A percentile compares a stretch with the other conserved stretches of the same genome.
Conservation (phyloP, 2,797 vertebrate species). For the Poeciliopsis turneri region DNA sequence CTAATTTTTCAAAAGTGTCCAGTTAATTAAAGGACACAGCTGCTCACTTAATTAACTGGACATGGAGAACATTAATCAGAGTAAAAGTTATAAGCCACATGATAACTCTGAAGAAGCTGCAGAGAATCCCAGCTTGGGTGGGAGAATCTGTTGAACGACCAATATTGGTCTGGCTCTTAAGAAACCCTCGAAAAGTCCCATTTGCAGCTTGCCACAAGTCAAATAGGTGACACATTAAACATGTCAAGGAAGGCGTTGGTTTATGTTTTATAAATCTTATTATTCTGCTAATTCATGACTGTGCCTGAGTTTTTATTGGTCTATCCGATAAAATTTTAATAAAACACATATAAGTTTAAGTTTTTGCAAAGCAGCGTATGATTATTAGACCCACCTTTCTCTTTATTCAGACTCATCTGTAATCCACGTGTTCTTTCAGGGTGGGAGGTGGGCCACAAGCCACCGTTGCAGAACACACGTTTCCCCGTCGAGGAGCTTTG, state of each 20-base stretch:
- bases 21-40: background rate
- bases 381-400: constrained; percentile 31
- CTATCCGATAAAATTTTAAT: background rate
- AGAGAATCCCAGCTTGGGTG: background rate
- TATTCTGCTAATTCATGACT: background rate
- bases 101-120: background rate
- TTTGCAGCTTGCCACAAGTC: background rate
- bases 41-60: too few relatives aligned
- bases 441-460: constrained; percentile 37
- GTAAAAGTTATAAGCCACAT: background rate
- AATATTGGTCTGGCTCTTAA: background rate
- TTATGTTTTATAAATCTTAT: background rate
- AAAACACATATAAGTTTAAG: background rate
- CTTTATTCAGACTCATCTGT: constrained; percentile 64
- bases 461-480: constrained; percentile 73
- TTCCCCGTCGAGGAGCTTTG: constrained; percentile 43
- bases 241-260: background rate
- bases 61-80: background rate
- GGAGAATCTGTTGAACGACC: background rate
- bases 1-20: background rate
- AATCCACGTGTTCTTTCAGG: constrained; percentile 65
- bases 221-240: background rate
- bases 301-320: background rate
- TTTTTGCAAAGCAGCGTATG: background rate
- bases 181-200: too few relatives aligned